phyloP scores from a whole-genome alignment of 92 coral and sea anemone genomes.

The Parazoanthus darwini region DNA sequence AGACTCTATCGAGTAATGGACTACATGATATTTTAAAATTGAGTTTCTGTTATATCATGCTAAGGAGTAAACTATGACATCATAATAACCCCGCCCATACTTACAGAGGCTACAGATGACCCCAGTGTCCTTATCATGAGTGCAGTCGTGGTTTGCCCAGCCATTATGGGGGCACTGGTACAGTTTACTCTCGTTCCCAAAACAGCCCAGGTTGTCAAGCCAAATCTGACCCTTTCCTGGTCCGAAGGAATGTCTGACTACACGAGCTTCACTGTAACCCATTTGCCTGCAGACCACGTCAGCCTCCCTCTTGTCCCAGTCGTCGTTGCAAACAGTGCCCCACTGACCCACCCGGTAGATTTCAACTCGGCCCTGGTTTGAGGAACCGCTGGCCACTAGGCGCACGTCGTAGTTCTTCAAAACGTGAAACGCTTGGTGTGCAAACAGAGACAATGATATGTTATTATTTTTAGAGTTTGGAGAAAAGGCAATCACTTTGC shows the following conservation, averaged over 20 bases:
- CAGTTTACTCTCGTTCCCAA: constrained; percentile 75
- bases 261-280: constrained; percentile 53
- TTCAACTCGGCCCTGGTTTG: constrained; percentile 73
- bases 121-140: constrained; percentile 68
- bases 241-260: constrained; percentile 34
- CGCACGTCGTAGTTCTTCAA: constrained; percentile 82
- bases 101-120: constrained; percentile 52
- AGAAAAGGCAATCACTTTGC: no score
- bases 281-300: constrained; percentile 75
- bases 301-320: constrained; percentile 71
- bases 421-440: constrained; percentile 64
- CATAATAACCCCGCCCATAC: not conserved
- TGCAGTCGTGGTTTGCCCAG: constrained; percentile 81
- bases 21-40: no score
- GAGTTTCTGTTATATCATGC: no score
- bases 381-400: constrained; percentile 55
- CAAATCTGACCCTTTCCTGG: constrained; percentile 82
- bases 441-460: not conserved
- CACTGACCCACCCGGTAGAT: constrained; percentile 84
- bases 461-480: not conserved
- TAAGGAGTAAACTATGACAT: no score
- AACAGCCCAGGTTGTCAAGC: constrained; percentile 73
- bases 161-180: constrained; percentile 76
- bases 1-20: no score
- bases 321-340: constrained; percentile 86